Conservation (phyloP, 2,797 vertebrate genomes). For the Benthosema pterotum region DNA sequence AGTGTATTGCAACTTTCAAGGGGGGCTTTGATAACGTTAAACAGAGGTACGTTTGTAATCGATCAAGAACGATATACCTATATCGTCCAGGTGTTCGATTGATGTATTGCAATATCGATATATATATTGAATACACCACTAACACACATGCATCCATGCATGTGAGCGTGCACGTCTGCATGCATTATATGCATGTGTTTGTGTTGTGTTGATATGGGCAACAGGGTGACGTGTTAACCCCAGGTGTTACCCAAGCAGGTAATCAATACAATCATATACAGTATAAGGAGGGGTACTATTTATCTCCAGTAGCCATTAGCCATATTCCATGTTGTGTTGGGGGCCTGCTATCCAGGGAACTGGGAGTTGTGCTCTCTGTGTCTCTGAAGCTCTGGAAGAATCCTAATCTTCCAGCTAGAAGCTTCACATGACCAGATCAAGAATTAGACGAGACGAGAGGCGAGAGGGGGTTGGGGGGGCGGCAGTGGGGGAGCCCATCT, state of each 20-base stretch:
- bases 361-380: constrained; percentile 22
- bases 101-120: too few relatives aligned
- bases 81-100: too few relatives aligned
- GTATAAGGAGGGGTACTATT: constrained; percentile 68
- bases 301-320: constrained; percentile 58
- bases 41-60: too few relatives aligned
- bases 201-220: neutral
- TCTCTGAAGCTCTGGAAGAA: constrained; percentile 64
- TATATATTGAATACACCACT: too few relatives aligned
- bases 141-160: neutral
- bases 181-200: neutral
- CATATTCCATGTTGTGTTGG: constrained; percentile 56
- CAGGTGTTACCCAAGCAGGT: constrained; percentile 38
- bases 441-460: constrained; percentile 72
- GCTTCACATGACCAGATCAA: constrained; percentile 82
- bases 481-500: constrained; percentile 66
- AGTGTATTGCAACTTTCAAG: too few relatives aligned
- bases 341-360: constrained; percentile 57
- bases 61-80: too few relatives aligned
- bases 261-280: constrained; percentile 67
- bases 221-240: constrained; percentile 1
- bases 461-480: constrained; percentile 21
- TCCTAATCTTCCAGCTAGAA: constrained; percentile 79
- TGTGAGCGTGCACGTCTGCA: neutral
- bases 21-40: too few relatives aligned